Percentiles rank a stretch among this genome's conserved stretches.
These are phyloP conservation scores for Diuraphis noxia DNA, from an alignment of 1,140 invertebrate genomes.

Conservation along the genomic window DNA sequence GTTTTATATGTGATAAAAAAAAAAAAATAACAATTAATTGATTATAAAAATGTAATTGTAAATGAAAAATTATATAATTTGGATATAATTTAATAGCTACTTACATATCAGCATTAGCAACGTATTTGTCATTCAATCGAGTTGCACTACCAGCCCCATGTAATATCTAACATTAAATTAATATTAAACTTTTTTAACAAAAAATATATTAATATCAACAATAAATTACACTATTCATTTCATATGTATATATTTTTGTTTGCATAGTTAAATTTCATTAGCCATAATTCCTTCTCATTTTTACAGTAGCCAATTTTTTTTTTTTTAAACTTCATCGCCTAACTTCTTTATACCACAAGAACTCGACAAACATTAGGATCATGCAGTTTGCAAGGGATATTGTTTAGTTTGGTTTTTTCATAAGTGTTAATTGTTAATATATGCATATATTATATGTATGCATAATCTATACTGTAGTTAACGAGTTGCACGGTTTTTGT, in stretches of 20 bases:
- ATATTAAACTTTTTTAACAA: not conserved
- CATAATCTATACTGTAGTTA: not conserved
- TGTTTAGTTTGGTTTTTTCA: too few relatives aligned
- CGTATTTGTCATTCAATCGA: conserved; percentile 42
- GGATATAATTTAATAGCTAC: not conserved
- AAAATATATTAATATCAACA: not conserved
- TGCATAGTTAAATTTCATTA: not conserved
- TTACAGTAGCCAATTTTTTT: not conserved
- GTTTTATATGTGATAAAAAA: not conserved
- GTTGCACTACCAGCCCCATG: conserved; percentile 41
- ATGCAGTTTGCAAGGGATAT: too few relatives aligned
- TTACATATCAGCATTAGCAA: conserved; percentile 48
- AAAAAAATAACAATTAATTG: not conserved
- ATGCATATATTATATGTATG: too few relatives aligned
- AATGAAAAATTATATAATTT: not conserved
- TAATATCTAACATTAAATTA: conserved; percentile 20
- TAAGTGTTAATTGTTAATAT: too few relatives aligned
- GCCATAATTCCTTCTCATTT: not conserved
- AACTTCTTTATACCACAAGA: not conserved
- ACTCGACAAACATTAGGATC: too few relatives aligned
- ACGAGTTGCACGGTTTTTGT: too few relatives aligned
- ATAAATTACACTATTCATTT: not conserved
- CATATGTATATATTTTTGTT: not conserved
- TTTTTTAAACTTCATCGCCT: not conserved
- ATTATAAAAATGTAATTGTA: not conserved